Base-by-base conservation (phyloP, 2,888 invertebrate genomes). In the Cosmorhoe ocellata region DNA sequence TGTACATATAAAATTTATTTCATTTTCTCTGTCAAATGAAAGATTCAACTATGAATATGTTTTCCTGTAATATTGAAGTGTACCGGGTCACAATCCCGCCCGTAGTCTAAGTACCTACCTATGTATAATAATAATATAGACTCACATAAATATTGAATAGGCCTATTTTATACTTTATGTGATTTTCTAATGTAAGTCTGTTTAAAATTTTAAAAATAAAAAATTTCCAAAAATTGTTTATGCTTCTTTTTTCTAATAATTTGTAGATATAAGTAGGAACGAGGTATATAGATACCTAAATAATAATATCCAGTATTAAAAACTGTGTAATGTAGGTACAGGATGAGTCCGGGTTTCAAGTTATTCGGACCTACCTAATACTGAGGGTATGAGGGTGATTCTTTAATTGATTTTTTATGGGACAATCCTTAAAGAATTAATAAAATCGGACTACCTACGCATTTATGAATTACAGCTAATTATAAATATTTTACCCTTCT, bases 121-220 rank as follows among this genome's bases (percentile, higher is more conserved):
- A 71, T 80, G 84, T 91, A 87, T 91, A 91, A 91, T 91, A 90
- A 87, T 91, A 91, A 91, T 91, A 90, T 89, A 91, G 88, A 87
- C 79, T 86, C 90, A 89, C 90, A 90, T 90, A 76, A 84, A 87
- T 90, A 89, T 90, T 88, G 84, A 88, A 90, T 90, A 91, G 82
- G 85, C 83, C 83, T 89, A 81, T 90, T 89, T 83, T 79, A 86
- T 86, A 87, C 80, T 83, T 81, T 88, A 86, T 90, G 90, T 91
- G 91, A 91, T 87, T 90, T 85, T 84, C 67, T 86, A 81, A 79
- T 84, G 83, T 90, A 90, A 91, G 90, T 88, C 86, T 91, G 91
- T 90, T 91, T 83, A 88, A 81, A 86, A 86, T 80, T 80, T 79
- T 76, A 76, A 79, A 83, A 86, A 82, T 81, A 80, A 69, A 87